Base-by-base conservation (phyloP, 2,113 vertebrate species). In the Oncorhynchus nerka region DNA sequence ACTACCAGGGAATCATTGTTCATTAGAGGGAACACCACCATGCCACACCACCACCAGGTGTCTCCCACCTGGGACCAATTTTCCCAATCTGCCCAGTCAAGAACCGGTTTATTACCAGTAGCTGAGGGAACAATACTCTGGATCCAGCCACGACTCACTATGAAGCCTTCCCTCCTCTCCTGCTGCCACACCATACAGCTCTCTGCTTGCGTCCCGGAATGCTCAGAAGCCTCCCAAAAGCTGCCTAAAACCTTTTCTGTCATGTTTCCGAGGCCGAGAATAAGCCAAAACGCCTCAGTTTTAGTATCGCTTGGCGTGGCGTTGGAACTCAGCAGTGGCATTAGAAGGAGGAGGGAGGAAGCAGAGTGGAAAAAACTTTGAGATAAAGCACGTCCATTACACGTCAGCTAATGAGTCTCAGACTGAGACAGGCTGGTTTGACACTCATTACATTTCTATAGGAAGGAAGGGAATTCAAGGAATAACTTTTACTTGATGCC, bases 11-110 rank as follows among this genome's bases (percentile, higher is more conserved):
- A 19, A 55, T 55, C 51, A 16, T 55, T 55, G 22, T 22, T 62
- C 59, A 70, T 66, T 9, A 71, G 62, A 51, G n/a, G 64, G 49
- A 83, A 7, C 59, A n/a, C 8, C n/a, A 62, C 8, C 59, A 3
- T 5, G 13, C n/a, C 22, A n/a, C 59, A 24, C n/a, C n/a, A 62
- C 59, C 59, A 16, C 59, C 59, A 62, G 16, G 59, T 68, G 79
- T 82, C 71, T 11, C 34, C 77, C 85, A 75, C 81, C 9, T 13
- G 84, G 86, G 87, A 89, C 81, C 87, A 87, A 89, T 90, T 88
- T 84, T 84, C 67, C 39, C 39, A 39, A 9, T 39, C 39, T 76
- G 76, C 80, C 81, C 82, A 68, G 82, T 78, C 80, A 84, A 82
- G 75, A 28, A 15, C 34, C 68, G 22, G 34, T 69, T 69, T 16